A percentile compares a stretch with the other conserved stretches of the same genome.
Evolutionary conservation across 2,797 vertebrate species (phyloP).

Genomic region (Garrulus glandarius): DNA sequence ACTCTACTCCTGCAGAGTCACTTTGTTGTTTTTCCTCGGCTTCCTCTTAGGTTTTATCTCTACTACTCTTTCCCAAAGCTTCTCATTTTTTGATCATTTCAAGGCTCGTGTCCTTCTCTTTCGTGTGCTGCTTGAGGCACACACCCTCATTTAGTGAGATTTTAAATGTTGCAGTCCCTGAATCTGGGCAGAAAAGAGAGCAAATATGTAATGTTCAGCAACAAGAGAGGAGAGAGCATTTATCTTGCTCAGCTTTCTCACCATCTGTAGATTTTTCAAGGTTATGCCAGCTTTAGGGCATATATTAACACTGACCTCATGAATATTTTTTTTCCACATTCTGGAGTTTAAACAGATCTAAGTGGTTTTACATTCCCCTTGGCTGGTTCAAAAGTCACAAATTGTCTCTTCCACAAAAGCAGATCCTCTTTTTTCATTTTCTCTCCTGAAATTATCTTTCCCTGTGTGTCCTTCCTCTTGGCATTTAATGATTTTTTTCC

Average conservation of each 20-base stretch:
- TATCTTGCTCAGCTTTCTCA: background rate
- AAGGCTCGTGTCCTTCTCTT: rapidly evolving
- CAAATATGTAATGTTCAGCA: background rate
- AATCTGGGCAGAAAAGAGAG: background rate
- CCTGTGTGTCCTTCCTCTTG: background rate
- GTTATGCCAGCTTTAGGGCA: rapidly evolving
- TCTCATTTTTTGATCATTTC: background rate
- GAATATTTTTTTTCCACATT: background rate
- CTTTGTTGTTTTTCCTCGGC: background rate
- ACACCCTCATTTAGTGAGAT: background rate
- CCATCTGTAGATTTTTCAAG: background rate
- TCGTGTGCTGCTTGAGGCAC: background rate
- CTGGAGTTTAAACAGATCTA: background rate
- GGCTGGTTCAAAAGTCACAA: background rate
- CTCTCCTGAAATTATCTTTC: background rate
- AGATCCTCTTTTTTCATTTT: background rate
- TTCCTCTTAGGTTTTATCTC: background rate
- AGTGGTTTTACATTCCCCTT: background rate
- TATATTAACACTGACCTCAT: background rate
- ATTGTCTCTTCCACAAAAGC: background rate
- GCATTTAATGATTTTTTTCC: background rate
- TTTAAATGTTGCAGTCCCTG: background rate
- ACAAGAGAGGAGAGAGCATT: background rate
- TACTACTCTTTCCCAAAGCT: background rate
- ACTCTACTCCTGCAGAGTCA: background rate